These are phyloP conservation scores for Eucidaris tribuloides DNA, from an alignment of 35 echinoderm and acorn worm species.

Conservation along the genomic window DNA sequence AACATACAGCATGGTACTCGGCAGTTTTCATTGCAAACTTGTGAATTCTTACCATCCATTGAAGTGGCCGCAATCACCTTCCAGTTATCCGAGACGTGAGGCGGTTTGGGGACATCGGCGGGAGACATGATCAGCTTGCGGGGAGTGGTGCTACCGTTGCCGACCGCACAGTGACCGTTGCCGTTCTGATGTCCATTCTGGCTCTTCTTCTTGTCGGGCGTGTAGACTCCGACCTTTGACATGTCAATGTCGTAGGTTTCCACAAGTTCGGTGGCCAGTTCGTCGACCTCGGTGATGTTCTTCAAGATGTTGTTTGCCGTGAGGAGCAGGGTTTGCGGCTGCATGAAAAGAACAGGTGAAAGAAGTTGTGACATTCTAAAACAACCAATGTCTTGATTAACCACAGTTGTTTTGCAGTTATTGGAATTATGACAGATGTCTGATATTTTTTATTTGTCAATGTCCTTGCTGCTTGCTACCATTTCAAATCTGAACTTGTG, in stretches of 20 bases:
- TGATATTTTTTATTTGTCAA: too few species aligned
- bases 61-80: conserved; percentile 86
- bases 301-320: conserved; percentile 77
- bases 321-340: conserved; percentile 89
- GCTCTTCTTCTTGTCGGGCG: conserved; percentile 62
- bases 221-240: conserved; percentile 30
- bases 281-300: conserved; percentile 71
- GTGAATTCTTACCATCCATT: conserved; percentile 87
- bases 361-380: too few species aligned
- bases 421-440: too few species aligned
- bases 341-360: neutral
- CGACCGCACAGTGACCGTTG: neutral
- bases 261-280: conserved; percentile 64
- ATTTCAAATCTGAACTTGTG: too few species aligned
- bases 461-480: too few species aligned
- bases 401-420: too few species aligned
- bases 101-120: conserved; percentile 35
- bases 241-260: conserved; percentile 60
- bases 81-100: conserved; percentile 54
- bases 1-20: too few species aligned
- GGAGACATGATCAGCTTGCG: conserved; percentile 66
- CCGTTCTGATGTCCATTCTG: neutral
- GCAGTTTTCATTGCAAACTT: too few species aligned
- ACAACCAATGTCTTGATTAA: too few species aligned
- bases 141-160: conserved; percentile 4